Percentiles rank a stretch among this genome's conserved stretches.
Conservation (phyloP, 1,140 invertebrate genomes). For the Nasonia vitripennis region DNA sequence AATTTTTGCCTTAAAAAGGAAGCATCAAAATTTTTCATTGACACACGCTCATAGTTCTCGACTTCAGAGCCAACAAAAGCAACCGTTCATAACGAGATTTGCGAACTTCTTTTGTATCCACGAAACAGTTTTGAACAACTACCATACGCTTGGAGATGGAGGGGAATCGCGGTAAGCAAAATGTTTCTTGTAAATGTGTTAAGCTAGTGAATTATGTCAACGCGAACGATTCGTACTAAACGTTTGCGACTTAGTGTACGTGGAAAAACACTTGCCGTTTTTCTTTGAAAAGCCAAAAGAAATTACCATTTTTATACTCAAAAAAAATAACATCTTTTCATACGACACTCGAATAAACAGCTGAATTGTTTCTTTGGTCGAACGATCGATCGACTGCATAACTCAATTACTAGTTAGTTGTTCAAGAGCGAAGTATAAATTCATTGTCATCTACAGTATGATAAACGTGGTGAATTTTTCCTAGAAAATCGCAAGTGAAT, state of each 20-base stretch:
- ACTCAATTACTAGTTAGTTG: not conserved
- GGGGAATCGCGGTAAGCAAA: constrained; percentile 21
- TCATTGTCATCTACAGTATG: not conserved
- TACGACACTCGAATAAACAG: not conserved
- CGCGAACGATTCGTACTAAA: constrained; percentile 33
- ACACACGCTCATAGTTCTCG: not conserved
- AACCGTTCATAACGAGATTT: not conserved
- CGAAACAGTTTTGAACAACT: constrained; percentile 14
- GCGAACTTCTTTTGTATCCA: not conserved
- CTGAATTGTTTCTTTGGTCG: not conserved
- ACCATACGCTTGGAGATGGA: not conserved
- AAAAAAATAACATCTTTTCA: not conserved
- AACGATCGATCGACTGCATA: not conserved
- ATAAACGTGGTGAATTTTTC: not conserved
- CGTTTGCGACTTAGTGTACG: not conserved
- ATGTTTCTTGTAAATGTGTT: constrained; percentile 44
- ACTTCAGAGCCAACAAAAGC: not conserved
- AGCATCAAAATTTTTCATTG: constrained; percentile 39
- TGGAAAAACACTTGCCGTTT: constrained; percentile 32
- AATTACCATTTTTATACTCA: not conserved
- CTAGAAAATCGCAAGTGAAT: constrained; percentile 15
- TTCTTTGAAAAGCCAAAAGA: constrained; percentile 17
- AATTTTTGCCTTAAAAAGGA: constrained; percentile 29
- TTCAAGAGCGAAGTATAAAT: not conserved
- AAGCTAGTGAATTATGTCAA: constrained; percentile 40